These are phyloP conservation scores for Naso thynnoides DNA, from an alignment of 2,797 vertebrate species.

Conservation along the genomic window DNA sequence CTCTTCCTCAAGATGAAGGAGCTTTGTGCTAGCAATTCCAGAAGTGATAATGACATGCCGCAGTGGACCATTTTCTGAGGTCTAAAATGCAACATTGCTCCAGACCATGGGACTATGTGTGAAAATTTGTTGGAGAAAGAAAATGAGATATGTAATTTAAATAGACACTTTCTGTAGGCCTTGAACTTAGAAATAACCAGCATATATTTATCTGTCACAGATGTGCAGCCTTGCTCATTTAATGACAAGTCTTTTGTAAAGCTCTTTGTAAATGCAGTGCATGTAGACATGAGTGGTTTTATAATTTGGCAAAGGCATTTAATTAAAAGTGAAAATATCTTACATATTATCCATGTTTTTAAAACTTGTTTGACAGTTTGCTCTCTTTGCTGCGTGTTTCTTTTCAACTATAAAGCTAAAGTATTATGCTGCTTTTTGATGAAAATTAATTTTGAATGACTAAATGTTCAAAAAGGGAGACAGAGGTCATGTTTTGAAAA, in stretches of 20 bases:
- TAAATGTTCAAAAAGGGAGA: constrained; percentile 17
- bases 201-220: background rate
- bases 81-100: too few relatives aligned
- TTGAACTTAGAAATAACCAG: too few relatives aligned
- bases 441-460: constrained; percentile 3
- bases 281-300: constrained; percentile 4
- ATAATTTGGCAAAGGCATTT: constrained; percentile 26
- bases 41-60: too few relatives aligned
- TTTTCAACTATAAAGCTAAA: constrained; percentile 11
- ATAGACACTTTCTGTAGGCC: too few relatives aligned
- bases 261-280: constrained; percentile 3
- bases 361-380: background rate
- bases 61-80: too few relatives aligned
- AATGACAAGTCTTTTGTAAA: constrained; percentile 39
- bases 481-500: constrained; percentile 6
- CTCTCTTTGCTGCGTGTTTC: background rate
- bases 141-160: too few relatives aligned
- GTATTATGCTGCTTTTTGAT: constrained; percentile 1
- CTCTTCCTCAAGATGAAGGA: too few relatives aligned
- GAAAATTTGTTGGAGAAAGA: too few relatives aligned
- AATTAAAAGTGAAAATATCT: background rate
- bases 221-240: constrained; percentile 43
- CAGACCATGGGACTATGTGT: too few relatives aligned
- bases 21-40: too few relatives aligned
- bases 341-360: constrained; percentile 25